Evolutionary conservation across 2,888 invertebrate species (phyloP), one percentile per base, ranked within the genome.

Genomic region (Meliscaeva auricollis): DNA sequence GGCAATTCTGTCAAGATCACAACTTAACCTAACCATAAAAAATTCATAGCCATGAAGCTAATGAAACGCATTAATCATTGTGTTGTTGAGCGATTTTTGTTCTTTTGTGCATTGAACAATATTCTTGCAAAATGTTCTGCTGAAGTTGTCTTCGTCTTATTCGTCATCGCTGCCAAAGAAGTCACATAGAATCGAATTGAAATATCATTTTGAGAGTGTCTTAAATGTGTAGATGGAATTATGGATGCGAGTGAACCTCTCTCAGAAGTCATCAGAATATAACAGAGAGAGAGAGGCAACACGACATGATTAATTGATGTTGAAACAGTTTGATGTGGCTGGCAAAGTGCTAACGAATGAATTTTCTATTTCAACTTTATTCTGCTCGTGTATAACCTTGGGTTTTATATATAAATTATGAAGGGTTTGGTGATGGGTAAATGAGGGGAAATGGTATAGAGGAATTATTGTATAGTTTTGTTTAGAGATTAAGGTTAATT

Each of bases 11-110:
- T 22, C 41, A 38, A 38, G 9, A 44, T 17, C 58, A 20, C 17
- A 2, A 62, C 6, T 46, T 66, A 58, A 38, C 44, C 38, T 46
- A 3, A n/a, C 20, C 13, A 30, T 20, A 26, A 26, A 26, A 32
- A 44, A 52, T 60, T 48, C 58, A 54, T 68, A 70, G 35, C 50
- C 70, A 58, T 13, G 72, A 20, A 81, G 66, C 76, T 85, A 85
- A 85, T 85, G 85, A 85, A 85, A 81, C 81, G 85, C 85, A 81
- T 85, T 85, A 85, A 85, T 85, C 85, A 85, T 76, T n/a, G 69
- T 50, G 81, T 81, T 81, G 85, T 81, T 85, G 81, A 85, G 74
- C 38, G 73, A 66, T 69, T 81, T 64, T 66, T 44, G 60, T 38
- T 66, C 80, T 76, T 76, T 76, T 66, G 76, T 38, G 78, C 68